phyloP scores from a whole-genome alignment of 2,888 invertebrate species.

The Pachymerium ferrugineum region DNA sequence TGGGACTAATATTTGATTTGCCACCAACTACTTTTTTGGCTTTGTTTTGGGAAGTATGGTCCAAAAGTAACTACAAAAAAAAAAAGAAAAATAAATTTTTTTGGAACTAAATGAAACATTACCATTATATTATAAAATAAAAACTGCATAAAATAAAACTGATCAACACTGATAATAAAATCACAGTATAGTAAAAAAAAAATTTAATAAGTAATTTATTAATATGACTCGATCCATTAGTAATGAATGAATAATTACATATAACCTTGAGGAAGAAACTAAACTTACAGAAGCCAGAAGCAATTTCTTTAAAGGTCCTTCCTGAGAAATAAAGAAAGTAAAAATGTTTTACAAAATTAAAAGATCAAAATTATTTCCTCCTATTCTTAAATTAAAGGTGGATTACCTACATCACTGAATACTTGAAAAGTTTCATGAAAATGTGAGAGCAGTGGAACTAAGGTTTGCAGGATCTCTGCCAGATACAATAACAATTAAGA shows the following conservation, averaged over 20 bases:
- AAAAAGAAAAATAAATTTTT: not conserved
- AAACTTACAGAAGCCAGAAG: constrained; percentile 31
- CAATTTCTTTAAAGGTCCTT: constrained; percentile 35
- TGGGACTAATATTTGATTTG: constrained; percentile 64
- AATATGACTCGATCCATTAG: no score
- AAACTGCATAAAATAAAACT: no score
- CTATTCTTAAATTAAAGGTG: not conserved
- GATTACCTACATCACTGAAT: constrained; percentile 50
- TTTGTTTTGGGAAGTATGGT: constrained; percentile 69
- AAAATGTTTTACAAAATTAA: not conserved
- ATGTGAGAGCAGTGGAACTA: constrained; percentile 78
- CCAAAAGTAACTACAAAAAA: constrained; percentile 61
- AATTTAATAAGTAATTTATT: no score
- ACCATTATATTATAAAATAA: no score
- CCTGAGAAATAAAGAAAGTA: constrained; percentile 28
- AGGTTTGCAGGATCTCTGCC: constrained; percentile 65
- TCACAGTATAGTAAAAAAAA: no score
- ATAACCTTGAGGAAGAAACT: not conserved
- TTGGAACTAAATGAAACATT: no score
- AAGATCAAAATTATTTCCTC: not conserved
- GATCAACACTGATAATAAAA: no score
- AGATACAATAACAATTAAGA: constrained; percentile 65
- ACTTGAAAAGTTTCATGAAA: constrained; percentile 76
- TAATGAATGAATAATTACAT: not conserved
- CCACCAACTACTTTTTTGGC: constrained; percentile 54